A percentile compares a stretch with the other conserved stretches of the same genome.
Conservation (phyloP, 2,888 invertebrate genomes). For the Epirrhoe alternata region DNA sequence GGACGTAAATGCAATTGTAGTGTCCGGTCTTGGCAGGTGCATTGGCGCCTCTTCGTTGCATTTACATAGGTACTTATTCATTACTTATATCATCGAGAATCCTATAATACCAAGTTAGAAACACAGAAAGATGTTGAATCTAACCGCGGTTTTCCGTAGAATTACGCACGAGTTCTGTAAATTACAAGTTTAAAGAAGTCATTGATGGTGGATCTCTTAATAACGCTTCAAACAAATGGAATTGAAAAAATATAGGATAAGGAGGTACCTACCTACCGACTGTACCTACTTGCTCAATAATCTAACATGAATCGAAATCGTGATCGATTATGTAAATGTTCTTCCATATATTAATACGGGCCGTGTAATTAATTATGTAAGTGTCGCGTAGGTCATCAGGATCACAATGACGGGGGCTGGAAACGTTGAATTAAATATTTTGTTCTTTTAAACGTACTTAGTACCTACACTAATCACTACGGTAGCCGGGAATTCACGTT, state of each 20-base stretch:
- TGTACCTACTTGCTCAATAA: conserved; percentile 3
- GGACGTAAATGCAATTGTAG: conserved; percentile 43
- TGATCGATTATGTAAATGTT: conserved; percentile 29
- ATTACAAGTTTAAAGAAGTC: neutral
- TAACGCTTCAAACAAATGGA: neutral
- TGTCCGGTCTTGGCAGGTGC: conserved; percentile 60
- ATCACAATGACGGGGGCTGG: conserved; percentile 61
- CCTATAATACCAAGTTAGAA: neutral
- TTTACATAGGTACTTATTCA: conserved; percentile 14
- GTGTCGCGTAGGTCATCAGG: conserved; percentile 69
- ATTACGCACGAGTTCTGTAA: neutral
- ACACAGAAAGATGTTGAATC: neutral
- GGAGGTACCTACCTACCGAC: no score
- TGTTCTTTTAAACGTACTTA: neutral
- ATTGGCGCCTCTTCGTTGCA: conserved; percentile 42
- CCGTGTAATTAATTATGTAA: conserved; percentile 67
- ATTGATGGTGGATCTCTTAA: neutral
- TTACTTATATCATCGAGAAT: neutral
- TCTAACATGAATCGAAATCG: conserved; percentile 28
- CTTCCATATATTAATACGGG: conserved; percentile 29
- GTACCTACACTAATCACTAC: neutral
- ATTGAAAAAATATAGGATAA: neutral
- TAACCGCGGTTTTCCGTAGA: neutral
- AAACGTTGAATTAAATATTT: conserved; percentile 22
- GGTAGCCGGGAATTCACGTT: neutral